Percentiles rank a stretch among this genome's conserved stretches.
Conservation (phyloP, 23 tunicate genomes). For the Oikopleura dioica region DNA sequence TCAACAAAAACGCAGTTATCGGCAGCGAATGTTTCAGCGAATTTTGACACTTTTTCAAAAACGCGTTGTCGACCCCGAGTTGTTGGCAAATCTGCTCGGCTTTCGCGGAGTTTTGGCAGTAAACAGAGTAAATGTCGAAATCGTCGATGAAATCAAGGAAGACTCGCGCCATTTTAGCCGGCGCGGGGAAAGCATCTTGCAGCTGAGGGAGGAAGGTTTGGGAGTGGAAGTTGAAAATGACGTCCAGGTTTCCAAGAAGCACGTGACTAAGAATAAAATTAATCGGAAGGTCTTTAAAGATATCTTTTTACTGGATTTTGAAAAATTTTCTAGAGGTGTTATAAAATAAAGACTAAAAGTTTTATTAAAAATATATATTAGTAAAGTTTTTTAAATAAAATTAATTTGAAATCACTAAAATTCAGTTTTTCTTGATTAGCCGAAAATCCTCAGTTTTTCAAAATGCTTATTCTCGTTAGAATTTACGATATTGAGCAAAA, state of each 20-base stretch:
- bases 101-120: neutral
- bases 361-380: too few species aligned
- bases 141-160: slow-evolving; percentile 9
- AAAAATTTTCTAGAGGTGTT: too few species aligned
- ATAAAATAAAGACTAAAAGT: too few species aligned
- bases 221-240: neutral
- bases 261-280: neutral
- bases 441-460: too few species aligned
- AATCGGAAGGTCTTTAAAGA: too few species aligned
- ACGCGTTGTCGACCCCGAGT: neutral
- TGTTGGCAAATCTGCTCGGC: neutral
- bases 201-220: neutral
- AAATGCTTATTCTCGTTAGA: too few species aligned
- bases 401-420: too few species aligned
- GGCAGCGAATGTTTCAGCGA: neutral
- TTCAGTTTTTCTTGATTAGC: too few species aligned
- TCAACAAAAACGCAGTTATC: neutral
- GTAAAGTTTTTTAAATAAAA: too few species aligned
- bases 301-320: too few species aligned
- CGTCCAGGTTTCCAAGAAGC: neutral
- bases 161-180: neutral
- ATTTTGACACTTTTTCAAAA: neutral
- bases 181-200: neutral
- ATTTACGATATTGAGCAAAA: too few species aligned
- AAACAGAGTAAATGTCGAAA: slow-evolving; percentile 1